Conservation (phyloP, 35 echinoderm and acorn worm species). For the Strongylocentrotus purpuratus region DNA sequence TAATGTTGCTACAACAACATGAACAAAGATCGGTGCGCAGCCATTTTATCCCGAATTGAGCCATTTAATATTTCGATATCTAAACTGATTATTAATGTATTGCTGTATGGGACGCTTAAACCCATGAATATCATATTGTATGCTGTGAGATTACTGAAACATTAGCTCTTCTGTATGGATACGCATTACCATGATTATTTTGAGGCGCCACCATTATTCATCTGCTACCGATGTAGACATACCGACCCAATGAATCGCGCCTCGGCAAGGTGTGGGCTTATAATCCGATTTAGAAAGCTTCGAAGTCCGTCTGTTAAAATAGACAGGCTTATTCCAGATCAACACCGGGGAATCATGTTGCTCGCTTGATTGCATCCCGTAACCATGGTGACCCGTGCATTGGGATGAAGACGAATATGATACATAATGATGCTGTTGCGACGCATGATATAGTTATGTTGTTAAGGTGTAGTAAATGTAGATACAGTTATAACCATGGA, state of each 20-base stretch:
- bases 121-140: too few relatives aligned
- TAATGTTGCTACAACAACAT: background rate
- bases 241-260: background rate
- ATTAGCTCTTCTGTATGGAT: background rate
- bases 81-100: too few relatives aligned
- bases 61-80: too few relatives aligned
- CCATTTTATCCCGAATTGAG: too few relatives aligned
- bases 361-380: background rate
- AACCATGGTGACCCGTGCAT: background rate
- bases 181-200: background rate
- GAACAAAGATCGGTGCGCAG: too few relatives aligned
- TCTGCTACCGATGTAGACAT: background rate
- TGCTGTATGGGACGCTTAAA: too few relatives aligned
- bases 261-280: background rate
- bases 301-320: background rate
- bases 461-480: too few relatives aligned
- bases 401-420: background rate
- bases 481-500: too few relatives aligned
- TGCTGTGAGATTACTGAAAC: background rate
- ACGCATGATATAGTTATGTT: too few relatives aligned
- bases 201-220: background rate
- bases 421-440: too few relatives aligned
- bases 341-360: background rate
- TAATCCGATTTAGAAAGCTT: background rate
- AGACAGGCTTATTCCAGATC: background rate